Percentiles rank a stretch among this genome's conserved stretches.
Evolutionary conservation across 2,113 vertebrate species (phyloP).

Genomic region (Oreochromis niloticus): DNA sequence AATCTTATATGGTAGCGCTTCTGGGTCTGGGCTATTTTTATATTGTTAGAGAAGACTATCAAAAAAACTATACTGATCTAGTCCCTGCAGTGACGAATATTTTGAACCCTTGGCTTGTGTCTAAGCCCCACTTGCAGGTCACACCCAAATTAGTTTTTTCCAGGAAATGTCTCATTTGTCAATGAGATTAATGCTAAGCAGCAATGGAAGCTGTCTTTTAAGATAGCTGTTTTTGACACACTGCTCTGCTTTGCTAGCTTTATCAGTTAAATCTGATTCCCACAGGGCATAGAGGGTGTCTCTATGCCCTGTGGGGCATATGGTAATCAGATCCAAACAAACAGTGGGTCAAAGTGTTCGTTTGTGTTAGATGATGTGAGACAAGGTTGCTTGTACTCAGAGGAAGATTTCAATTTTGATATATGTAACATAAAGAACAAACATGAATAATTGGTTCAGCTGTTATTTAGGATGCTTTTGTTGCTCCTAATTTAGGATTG

Average conservation of each 20-base stretch:
- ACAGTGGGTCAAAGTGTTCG: accelerated
- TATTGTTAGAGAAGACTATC: background rate
- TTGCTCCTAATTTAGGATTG: background rate
- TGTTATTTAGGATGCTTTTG: background rate
- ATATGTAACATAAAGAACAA: background rate
- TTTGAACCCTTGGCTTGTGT: background rate
- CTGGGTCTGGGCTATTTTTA: background rate
- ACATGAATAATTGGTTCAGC: accelerated
- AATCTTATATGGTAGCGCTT: background rate
- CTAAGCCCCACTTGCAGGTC: background rate
- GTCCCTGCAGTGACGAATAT: background rate
- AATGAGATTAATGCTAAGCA: background rate
- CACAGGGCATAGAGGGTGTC: background rate
- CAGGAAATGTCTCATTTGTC: background rate
- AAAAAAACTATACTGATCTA: accelerated
- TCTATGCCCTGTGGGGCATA: accelerated
- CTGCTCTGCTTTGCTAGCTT: background rate
- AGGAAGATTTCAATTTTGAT: background rate
- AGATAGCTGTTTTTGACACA: accelerated
- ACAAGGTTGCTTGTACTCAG: background rate
- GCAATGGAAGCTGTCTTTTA: background rate
- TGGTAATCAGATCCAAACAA: accelerated
- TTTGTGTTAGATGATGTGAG: background rate
- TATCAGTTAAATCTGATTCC: background rate
- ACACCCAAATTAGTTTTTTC: background rate